These are phyloP conservation scores for Geodia barretti DNA, from an alignment of 37 sponge, comb jelly and placozoan genomes.

Conservation along the genomic window DNA sequence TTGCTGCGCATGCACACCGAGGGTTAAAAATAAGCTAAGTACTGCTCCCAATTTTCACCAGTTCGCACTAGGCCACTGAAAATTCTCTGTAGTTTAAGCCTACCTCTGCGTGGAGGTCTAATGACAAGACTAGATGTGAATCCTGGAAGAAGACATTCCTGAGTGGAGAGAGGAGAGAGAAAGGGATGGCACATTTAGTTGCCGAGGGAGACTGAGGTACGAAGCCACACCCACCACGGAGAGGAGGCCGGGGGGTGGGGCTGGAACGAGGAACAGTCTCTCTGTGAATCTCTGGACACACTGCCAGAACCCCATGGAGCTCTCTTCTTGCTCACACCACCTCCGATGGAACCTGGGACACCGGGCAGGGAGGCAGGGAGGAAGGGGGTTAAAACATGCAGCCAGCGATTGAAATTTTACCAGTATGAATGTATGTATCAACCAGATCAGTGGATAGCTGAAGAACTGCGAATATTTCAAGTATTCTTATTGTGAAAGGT, in stretches of 20 bases:
- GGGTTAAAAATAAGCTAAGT: no score
- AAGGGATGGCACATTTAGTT: background rate
- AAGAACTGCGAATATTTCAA: no score
- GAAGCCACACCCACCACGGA: constrained; percentile 36
- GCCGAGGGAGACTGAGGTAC: background rate
- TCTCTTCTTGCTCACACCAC: constrained; percentile 10
- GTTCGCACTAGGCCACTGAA: no score
- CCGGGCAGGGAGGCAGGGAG: constrained; percentile 11
- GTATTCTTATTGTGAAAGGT: no score
- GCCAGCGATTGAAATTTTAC: background rate
- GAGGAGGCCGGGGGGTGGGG: constrained; percentile 57
- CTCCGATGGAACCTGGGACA: constrained; percentile 21
- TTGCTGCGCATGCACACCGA: no score
- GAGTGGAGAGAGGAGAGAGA: constrained; percentile 10
- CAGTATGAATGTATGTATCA: no score
- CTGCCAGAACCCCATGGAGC: constrained; percentile 48
- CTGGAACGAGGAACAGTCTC: constrained; percentile 57
- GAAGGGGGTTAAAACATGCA: constrained; percentile 11
- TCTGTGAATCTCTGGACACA: constrained; percentile 23
- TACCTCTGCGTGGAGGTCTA: constrained; percentile 45
- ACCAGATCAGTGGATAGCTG: no score
- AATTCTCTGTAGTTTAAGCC: background rate
- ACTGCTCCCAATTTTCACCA: no score
- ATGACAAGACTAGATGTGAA: constrained; percentile 25
- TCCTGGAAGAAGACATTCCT: constrained; percentile 46